Evolutionary conservation across 64 coral and sea anemone species (phyloP).

Genomic region (Montipora efflorescens): DNA sequence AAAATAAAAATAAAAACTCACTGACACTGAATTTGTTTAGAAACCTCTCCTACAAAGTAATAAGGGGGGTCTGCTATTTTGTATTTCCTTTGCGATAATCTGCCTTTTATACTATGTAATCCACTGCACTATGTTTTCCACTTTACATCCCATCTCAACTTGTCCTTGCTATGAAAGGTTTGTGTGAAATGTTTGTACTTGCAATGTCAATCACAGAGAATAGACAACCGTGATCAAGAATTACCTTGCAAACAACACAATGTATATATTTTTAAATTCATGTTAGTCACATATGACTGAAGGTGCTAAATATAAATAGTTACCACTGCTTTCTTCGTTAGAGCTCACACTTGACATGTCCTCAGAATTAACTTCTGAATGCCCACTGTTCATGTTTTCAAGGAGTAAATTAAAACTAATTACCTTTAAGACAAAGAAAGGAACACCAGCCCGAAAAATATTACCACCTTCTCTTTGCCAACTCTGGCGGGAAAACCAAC

Average conservation of each 20-base stretch:
- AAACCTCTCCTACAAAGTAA: neutral
- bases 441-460: too few species aligned
- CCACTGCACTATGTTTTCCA: neutral
- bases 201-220: neutral
- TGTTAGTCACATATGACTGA: neutral
- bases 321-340: neutral
- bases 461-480: too few species aligned
- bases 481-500: slow-evolving; percentile 2
- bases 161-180: neutral
- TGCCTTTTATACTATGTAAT: neutral
- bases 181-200: neutral
- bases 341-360: neutral
- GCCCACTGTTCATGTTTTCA: neutral
- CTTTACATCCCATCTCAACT: neutral
- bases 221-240: neutral
- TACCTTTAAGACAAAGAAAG: too few species aligned
- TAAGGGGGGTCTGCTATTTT: neutral
- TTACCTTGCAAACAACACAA: neutral
- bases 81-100: neutral
- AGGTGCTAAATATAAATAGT: neutral
- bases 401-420: too few species aligned
- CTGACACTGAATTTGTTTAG: neutral
- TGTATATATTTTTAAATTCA: neutral
- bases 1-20: neutral
- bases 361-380: neutral